Evolutionary conservation across 1,140 invertebrate species (phyloP).

Genomic region (Halesus radiatus): DNA sequence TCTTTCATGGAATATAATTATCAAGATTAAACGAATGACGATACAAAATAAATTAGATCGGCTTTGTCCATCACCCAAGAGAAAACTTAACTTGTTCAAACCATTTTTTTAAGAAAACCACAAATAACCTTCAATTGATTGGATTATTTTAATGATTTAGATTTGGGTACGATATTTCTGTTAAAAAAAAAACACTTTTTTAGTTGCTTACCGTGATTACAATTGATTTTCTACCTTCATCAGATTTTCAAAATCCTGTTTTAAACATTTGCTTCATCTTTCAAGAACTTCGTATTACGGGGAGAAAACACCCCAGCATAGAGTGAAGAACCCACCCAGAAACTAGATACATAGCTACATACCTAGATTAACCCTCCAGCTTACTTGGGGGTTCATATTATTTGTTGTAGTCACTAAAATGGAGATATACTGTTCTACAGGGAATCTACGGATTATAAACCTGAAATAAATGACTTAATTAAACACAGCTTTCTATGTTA

Average conservation of each 20-base stretch:
- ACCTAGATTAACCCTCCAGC: conserved; percentile 32
- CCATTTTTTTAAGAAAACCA: too few species aligned
- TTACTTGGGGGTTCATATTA: conserved; percentile 30
- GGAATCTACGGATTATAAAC: conserved; percentile 35
- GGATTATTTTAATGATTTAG: not conserved
- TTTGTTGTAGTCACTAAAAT: conserved; percentile 34
- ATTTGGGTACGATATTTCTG: not conserved
- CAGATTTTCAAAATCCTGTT: too few species aligned
- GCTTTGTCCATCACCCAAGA: too few species aligned
- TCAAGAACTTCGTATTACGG: not conserved
- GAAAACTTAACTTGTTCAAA: too few species aligned
- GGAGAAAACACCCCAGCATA: not conserved
- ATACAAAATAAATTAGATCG: too few species aligned
- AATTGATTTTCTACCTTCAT: not conserved
- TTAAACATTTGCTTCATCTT: not conserved
- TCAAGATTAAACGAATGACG: too few species aligned
- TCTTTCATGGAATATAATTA: too few species aligned
- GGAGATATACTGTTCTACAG: conserved; percentile 35
- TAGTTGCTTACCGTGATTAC: not conserved
- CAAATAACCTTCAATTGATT: too few species aligned
- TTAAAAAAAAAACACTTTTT: too few species aligned
- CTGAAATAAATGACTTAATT: conserved; percentile 32
- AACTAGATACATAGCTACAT: not conserved
- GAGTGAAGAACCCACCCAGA: not conserved
- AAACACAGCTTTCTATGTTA: conserved; percentile 16